Percentiles rank a stretch among this genome's conserved stretches.
Conservation (phyloP, 2,113 vertebrate genomes). For the Marmota flaviventris region DNA sequence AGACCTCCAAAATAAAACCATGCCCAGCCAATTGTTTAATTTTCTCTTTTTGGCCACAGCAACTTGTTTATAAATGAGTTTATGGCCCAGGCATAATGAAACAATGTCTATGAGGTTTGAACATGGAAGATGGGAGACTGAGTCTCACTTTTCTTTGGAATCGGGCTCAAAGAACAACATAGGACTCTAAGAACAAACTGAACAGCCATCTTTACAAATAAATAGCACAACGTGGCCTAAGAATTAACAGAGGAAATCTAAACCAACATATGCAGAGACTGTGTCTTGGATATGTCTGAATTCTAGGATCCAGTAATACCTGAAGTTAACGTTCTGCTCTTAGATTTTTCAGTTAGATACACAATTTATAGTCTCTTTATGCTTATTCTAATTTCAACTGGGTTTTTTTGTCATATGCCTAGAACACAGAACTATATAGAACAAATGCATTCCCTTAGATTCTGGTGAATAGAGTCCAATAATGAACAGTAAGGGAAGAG, state of each 20-base stretch:
- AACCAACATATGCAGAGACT: too few species aligned
- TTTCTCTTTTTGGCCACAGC: background rate
- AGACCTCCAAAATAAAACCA: background rate
- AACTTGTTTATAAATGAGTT: background rate
- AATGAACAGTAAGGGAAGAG: background rate
- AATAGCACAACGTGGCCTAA: background rate
- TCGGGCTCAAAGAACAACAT: conserved; percentile 8
- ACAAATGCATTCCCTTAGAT: background rate
- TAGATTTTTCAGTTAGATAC: background rate
- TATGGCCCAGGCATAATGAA: background rate
- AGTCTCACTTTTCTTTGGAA: conserved; percentile 7
- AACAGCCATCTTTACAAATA: background rate
- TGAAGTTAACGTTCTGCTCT: background rate
- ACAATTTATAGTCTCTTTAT: background rate
- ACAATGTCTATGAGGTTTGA: background rate
- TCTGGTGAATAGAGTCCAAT: background rate
- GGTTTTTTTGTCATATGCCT: background rate
- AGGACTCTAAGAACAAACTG: background rate
- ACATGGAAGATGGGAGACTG: background rate
- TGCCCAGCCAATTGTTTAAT: background rate
- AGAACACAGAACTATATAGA: background rate
- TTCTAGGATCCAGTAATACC: background rate
- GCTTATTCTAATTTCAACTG: background rate
- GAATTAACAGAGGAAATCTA: background rate
- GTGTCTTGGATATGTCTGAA: background rate